Conservation (phyloP, 2,797 vertebrate species). For the Sebastiscus tertius region DNA sequence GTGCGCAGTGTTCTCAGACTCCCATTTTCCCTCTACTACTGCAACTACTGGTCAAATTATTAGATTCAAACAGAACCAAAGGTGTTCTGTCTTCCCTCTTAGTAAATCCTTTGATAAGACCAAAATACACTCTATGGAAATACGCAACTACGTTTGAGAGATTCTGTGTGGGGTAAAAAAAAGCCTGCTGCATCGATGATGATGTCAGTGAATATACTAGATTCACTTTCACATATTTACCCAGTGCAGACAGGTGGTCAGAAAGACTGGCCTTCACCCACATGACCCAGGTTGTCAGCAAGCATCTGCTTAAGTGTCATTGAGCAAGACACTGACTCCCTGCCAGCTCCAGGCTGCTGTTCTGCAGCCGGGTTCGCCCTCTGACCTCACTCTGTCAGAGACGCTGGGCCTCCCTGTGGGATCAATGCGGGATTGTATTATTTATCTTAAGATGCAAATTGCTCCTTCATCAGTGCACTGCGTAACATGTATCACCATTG, state of each 20-base stretch:
- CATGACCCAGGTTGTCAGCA: conserved; percentile 50
- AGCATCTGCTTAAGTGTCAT: conserved; percentile 69
- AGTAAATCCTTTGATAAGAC: not conserved
- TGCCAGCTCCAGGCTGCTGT: conserved; percentile 15
- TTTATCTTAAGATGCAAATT: conserved; percentile 22
- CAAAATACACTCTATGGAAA: not conserved
- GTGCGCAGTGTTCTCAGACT: not conserved
- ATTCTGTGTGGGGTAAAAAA: not conserved
- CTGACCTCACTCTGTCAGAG: conserved; percentile 26
- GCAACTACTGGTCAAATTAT: conserved; percentile 28
- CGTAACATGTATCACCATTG: not conserved
- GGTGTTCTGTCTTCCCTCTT: not conserved
- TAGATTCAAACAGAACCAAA: conserved; percentile 37
- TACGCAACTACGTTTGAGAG: not conserved
- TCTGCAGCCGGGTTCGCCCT: conserved; percentile 8
- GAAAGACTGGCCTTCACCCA: conserved; percentile 49
- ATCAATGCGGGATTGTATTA: not conserved
- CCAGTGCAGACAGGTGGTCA: conserved; percentile 47
- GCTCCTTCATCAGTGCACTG: not conserved
- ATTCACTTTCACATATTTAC: conserved; percentile 16
- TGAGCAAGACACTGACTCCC: conserved; percentile 32
- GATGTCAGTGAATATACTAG: not conserved
- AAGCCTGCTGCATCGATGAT: not conserved
- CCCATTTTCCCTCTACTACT: conserved; percentile 20
- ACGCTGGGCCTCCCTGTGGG: not conserved